These are phyloP conservation scores for Aythya baeri DNA, from an alignment of 2,113 vertebrate species.

Conservation along the genomic window DNA sequence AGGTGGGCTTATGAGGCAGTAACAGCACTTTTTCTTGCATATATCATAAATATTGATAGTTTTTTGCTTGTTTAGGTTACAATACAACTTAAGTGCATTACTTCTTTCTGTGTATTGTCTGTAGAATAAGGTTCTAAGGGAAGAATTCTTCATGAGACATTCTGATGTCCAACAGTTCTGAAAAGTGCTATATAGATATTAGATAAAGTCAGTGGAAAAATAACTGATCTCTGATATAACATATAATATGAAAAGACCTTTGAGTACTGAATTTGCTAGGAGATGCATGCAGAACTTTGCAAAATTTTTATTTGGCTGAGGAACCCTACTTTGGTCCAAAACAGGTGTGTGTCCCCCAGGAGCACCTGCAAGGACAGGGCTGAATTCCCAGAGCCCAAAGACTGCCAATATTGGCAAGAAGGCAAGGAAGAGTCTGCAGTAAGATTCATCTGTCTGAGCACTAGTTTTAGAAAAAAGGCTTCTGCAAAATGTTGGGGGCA, in stretches of 20 bases:
- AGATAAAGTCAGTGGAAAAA: neutral
- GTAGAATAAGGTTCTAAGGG: neutral
- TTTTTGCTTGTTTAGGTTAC: neutral
- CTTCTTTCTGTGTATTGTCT: neutral
- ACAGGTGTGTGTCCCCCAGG: neutral
- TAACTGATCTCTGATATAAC: neutral
- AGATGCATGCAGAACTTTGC: neutral
- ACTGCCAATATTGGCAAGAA: neutral
- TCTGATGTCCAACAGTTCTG: neutral
- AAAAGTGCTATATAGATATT: neutral
- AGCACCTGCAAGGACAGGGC: neutral
- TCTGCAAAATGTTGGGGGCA: neutral
- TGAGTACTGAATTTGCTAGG: neutral
- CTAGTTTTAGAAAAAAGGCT: neutral
- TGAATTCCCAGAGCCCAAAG: neutral
- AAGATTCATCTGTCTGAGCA: neutral
- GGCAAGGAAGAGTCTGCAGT: neutral
- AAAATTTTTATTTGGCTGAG: neutral
- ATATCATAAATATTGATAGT: neutral
- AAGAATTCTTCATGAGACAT: neutral
- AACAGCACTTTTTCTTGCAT: neutral
- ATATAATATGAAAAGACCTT: neutral
- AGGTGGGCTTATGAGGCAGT: slow-evolving; percentile 4
- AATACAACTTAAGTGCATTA: neutral
- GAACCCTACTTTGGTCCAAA: neutral